Evolutionary conservation across 2,888 invertebrate genomes (phyloP).

Genomic region (Geotrupes spiniger): DNA sequence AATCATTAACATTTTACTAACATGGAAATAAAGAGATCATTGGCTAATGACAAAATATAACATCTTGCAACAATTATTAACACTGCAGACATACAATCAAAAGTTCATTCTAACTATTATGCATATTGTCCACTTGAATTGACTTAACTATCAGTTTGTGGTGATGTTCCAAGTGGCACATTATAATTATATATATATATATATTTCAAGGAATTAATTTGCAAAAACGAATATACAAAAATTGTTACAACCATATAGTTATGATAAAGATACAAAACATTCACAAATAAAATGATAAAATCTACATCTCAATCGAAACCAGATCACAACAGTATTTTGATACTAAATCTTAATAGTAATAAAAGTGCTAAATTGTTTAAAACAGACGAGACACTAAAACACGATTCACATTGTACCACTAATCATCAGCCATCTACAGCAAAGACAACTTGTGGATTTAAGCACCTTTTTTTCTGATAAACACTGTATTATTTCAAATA

Average conservation of each 20-base stretch:
- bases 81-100: conserved; percentile 7
- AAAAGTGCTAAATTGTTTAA: conserved; percentile 1
- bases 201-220: neutral
- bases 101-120: conserved; percentile 6
- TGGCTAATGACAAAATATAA: conserved; percentile 33
- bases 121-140: conserved; percentile 9
- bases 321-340: conserved; percentile 7
- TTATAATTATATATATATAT: neutral
- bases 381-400: conserved; percentile 7
- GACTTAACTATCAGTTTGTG: neutral
- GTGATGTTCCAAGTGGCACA: neutral
- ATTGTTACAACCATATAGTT: neutral
- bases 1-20: conserved; percentile 29
- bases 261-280: too few species aligned
- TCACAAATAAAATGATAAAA: neutral
- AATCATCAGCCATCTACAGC: neutral
- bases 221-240: neutral
- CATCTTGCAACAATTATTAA: conserved; percentile 21
- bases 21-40: conserved; percentile 43
- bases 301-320: conserved; percentile 1
- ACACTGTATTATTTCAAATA: neutral
- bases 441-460: neutral
- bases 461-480: neutral
- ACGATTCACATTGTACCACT: conserved; percentile 8
- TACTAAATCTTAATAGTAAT: neutral